These are phyloP conservation scores for Acanthoscelides obtectus DNA, from an alignment of 2,888 invertebrate species.

Conservation along the genomic window DNA sequence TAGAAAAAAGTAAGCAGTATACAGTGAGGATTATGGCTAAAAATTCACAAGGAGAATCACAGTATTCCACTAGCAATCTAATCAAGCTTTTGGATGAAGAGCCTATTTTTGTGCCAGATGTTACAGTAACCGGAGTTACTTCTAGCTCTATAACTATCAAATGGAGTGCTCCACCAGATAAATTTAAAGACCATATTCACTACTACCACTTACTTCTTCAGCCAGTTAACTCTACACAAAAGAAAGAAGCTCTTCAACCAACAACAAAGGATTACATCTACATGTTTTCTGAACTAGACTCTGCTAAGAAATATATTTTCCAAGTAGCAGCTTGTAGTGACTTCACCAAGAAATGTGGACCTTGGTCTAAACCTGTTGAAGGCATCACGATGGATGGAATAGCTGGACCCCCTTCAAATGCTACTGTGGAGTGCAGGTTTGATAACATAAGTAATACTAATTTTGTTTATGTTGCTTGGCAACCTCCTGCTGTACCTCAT, in stretches of 20 bases:
- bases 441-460: conserved; percentile 57
- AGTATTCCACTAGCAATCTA: conserved; percentile 51
- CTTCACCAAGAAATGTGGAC: conserved; percentile 69
- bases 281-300: conserved; percentile 72
- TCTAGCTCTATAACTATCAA: conserved; percentile 75
- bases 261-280: conserved; percentile 65
- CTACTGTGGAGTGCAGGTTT: conserved; percentile 62
- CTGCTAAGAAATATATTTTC: conserved; percentile 77
- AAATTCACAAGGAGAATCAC: conserved; percentile 61
- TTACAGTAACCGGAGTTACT: conserved; percentile 67
- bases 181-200: conserved; percentile 67
- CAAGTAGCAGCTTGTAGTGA: conserved; percentile 79
- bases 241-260: conserved; percentile 60
- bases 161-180: conserved; percentile 65
- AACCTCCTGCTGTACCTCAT: conserved; percentile 66
- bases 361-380: conserved; percentile 71
- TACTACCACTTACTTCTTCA: conserved; percentile 67
- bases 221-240: conserved; percentile 50
- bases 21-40: conserved; percentile 61
- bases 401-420: conserved; percentile 67
- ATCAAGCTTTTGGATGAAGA: conserved; percentile 65
- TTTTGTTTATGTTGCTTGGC: conserved; percentile 69
- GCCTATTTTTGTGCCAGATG: conserved; percentile 73
- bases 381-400: conserved; percentile 81
- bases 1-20: conserved; percentile 61